These are phyloP conservation scores for Barypeithes pellucidus DNA, from an alignment of 2,888 invertebrate species.

Conservation along the genomic window DNA sequence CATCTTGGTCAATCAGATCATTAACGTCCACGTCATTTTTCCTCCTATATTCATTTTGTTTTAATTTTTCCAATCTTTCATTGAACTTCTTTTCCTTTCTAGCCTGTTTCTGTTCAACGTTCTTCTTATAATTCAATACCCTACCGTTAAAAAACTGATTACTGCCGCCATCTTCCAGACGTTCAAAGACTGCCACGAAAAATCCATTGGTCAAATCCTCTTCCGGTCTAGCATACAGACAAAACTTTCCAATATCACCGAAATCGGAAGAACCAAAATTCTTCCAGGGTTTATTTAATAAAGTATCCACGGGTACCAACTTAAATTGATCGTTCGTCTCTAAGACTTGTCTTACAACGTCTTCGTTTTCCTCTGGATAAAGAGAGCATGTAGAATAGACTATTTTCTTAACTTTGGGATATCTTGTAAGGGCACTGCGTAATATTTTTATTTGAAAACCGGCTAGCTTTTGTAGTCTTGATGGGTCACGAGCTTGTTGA, in stretches of 20 bases:
- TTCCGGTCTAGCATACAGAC: conserved; percentile 85
- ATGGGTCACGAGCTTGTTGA: conserved; percentile 62
- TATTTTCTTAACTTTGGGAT: conserved; percentile 88
- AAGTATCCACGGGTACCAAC: conserved; percentile 76
- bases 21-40: neutral
- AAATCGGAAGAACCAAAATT: conserved; percentile 80
- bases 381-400: conserved; percentile 98
- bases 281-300: conserved; percentile 79
- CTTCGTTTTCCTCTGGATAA: conserved; percentile 93
- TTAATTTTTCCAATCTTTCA: neutral
- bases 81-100: conserved; percentile 19
- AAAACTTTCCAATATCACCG: conserved; percentile 79
- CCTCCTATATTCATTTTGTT: neutral
- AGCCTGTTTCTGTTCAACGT: conserved; percentile 49
- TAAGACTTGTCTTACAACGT: conserved; percentile 85
- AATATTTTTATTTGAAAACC: conserved; percentile 88
- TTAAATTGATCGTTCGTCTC: conserved; percentile 75
- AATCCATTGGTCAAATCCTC: conserved; percentile 92
- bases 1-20: neutral
- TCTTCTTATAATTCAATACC: conserved; percentile 58
- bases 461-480: conserved; percentile 78
- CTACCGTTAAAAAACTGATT: conserved; percentile 63
- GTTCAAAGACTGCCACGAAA: conserved; percentile 93
- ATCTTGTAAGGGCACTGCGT: conserved; percentile 86
- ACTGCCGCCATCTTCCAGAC: conserved; percentile 71